phyloP scores from a whole-genome alignment of 2,797 vertebrate genomes.

The Carcharodon carcharias region DNA sequence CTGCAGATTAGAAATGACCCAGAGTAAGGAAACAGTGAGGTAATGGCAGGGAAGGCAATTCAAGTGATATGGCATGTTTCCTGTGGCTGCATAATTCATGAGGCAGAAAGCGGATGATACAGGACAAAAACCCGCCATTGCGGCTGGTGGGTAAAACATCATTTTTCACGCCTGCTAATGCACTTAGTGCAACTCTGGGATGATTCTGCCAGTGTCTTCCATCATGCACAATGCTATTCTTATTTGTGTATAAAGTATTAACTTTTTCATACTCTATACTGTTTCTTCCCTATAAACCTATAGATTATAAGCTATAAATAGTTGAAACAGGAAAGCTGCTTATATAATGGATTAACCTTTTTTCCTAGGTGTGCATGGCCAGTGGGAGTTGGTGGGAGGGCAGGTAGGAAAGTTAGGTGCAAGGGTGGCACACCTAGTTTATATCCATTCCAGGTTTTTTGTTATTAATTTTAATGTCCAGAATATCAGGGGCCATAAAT shows the following conservation, averaged over 20 bases:
- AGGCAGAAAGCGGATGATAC: no score
- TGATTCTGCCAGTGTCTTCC: background rate
- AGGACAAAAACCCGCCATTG: no score
- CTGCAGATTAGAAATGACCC: no score
- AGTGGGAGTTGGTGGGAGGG: background rate
- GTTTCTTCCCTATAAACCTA: background rate
- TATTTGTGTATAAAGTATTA: background rate
- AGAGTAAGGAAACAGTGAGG: no score
- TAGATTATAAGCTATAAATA: no score
- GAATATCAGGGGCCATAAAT: background rate
- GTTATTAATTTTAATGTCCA: background rate
- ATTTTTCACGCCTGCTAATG: no score
- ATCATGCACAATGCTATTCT: conserved; percentile 1
- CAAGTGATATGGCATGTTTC: no score
- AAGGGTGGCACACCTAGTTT: background rate
- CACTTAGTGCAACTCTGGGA: no score
- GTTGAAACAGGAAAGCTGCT: background rate
- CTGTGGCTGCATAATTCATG: no score
- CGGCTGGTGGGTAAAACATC: no score
- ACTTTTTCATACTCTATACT: background rate
- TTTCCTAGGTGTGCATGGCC: background rate
- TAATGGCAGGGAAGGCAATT: no score
- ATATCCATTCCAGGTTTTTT: background rate
- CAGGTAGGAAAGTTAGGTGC: background rate
- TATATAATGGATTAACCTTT: background rate